A percentile compares a stretch with the other conserved stretches of the same genome.
Conservation (phyloP, 2,888 invertebrate species). For the Thereva nobilitata region DNA sequence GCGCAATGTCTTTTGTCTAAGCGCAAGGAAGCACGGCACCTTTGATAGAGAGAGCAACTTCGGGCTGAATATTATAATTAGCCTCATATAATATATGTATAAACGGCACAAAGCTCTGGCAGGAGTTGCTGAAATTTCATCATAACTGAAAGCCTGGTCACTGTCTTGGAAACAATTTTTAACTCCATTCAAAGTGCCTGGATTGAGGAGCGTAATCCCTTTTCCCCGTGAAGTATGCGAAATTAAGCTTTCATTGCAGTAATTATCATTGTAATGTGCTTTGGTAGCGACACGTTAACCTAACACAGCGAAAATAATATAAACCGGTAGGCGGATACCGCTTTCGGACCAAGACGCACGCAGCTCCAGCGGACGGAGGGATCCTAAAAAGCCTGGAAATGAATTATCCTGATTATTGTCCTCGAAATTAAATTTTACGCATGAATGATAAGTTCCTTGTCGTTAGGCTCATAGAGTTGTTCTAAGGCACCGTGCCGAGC, state of each 20-base stretch:
- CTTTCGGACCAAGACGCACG: neutral
- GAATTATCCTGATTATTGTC: conserved; percentile 40
- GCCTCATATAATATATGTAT: neutral
- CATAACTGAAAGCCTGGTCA: conserved; percentile 11
- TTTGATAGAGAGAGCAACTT: too few species aligned
- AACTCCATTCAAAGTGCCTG: conserved; percentile 10
- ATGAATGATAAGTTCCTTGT: conserved; percentile 39
- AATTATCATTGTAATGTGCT: conserved; percentile 38
- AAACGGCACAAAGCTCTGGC: neutral
- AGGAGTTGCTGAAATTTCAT: conserved; percentile 1
- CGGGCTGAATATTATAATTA: too few species aligned
- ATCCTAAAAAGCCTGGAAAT: conserved; percentile 23
- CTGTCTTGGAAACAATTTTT: neutral
- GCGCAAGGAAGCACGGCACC: too few species aligned
- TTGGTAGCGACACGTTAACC: conserved; percentile 35
- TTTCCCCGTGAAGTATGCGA: conserved; percentile 29
- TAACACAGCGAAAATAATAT: conserved; percentile 37
- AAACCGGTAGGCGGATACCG: conserved; percentile 11
- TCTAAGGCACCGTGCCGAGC: conserved; percentile 1
- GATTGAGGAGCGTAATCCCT: neutral
- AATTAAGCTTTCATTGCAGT: conserved; percentile 40
- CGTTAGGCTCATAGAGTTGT: conserved; percentile 13
- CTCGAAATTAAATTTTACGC: conserved; percentile 41
- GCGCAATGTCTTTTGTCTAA: too few species aligned
- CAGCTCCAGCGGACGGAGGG: neutral